Evolutionary conservation across 2,888 invertebrate genomes (phyloP).

Genomic region (Nemapogon koenigi): DNA sequence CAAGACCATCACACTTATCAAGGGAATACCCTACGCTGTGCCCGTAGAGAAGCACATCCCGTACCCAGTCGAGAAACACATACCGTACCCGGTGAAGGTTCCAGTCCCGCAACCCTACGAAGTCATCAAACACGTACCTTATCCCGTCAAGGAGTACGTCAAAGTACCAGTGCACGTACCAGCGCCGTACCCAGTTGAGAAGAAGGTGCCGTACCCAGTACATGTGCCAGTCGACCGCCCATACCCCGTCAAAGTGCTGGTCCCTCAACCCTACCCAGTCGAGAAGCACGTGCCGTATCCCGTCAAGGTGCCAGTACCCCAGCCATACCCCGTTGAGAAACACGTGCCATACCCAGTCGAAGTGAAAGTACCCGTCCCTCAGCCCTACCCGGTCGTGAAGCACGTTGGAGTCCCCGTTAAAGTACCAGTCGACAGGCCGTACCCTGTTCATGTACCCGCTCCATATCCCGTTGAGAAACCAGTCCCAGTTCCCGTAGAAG

Average conservation of each 20-base stretch:
- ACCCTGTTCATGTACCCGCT: slow-evolving; percentile 71
- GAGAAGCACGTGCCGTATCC: slow-evolving; percentile 78
- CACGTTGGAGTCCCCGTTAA: slow-evolving; percentile 71
- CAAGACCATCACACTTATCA: slow-evolving; percentile 70
- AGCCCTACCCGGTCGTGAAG: slow-evolving; percentile 75
- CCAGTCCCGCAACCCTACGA: slow-evolving; percentile 76
- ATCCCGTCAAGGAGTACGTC: slow-evolving; percentile 79
- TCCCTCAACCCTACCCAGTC: slow-evolving; percentile 82
- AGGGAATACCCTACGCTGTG: slow-evolving; percentile 69
- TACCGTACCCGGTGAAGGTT: slow-evolving; percentile 73
- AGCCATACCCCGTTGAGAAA: slow-evolving; percentile 81
- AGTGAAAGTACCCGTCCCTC: slow-evolving; percentile 77
- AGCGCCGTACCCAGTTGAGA: slow-evolving; percentile 80
- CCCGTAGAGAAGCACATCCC: slow-evolving; percentile 70
- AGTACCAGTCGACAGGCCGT: slow-evolving; percentile 72
- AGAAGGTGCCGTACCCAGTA: slow-evolving; percentile 74
- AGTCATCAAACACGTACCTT: slow-evolving; percentile 72
- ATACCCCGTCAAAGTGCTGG: slow-evolving; percentile 78
- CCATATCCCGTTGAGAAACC: slow-evolving; percentile 69
- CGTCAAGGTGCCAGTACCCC: slow-evolving; percentile 77
- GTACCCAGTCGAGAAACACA: slow-evolving; percentile 70
- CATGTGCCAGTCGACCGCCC: slow-evolving; percentile 78
- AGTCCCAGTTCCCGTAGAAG: slow-evolving; percentile 67
- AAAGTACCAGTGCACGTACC: slow-evolving; percentile 81
- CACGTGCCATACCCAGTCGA: slow-evolving; percentile 75